Percentiles rank a stretch among this genome's conserved stretches.
These are phyloP conservation scores for Periplaneta americana DNA, from an alignment of 1,140 invertebrate genomes.

Conservation along the genomic window DNA sequence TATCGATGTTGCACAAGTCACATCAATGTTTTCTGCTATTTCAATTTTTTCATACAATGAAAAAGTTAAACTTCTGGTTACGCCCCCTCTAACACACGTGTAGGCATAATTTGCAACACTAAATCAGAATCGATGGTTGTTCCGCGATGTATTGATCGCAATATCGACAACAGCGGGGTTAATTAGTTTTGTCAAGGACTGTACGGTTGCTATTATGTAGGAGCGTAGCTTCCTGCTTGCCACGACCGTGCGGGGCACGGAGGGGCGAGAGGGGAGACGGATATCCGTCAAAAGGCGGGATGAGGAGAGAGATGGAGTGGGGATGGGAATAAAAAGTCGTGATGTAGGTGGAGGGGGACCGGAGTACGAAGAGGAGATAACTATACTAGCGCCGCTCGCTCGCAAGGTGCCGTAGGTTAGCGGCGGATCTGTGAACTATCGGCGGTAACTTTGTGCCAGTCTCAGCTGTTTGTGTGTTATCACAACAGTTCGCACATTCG, in stretches of 20 bases:
- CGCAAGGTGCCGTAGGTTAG: not conserved
- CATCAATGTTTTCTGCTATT: too few species aligned
- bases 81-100: not conserved
- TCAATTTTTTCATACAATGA: too few species aligned
- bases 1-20: too few species aligned
- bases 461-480: not conserved
- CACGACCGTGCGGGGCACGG: not conserved
- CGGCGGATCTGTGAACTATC: not conserved
- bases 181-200: not conserved
- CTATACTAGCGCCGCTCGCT: not conserved
- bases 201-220: not conserved
- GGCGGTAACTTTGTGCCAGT: not conserved
- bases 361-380: not conserved
- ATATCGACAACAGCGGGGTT: not conserved
- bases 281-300: not conserved
- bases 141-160: not conserved
- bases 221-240: not conserved
- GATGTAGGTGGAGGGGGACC: not conserved
- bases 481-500: not conserved
- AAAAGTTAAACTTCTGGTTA: too few species aligned
- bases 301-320: not conserved
- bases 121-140: not conserved
- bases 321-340: not conserved
- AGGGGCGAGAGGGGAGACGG: not conserved
- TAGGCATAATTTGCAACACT: not conserved